Evolutionary conservation across 2,888 invertebrate genomes (phyloP).

Genomic region (Leptinotarsa juncta): DNA sequence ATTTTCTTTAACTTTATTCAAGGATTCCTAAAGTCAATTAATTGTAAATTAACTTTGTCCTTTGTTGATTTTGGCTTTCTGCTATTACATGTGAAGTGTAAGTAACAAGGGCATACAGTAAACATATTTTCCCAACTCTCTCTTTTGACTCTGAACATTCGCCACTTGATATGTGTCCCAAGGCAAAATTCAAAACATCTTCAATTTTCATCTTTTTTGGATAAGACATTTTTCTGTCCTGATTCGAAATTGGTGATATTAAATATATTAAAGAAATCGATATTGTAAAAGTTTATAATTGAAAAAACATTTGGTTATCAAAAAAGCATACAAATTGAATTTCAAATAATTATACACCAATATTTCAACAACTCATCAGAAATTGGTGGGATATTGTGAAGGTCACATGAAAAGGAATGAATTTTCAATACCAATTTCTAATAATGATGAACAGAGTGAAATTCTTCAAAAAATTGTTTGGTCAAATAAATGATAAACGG

Average conservation of each 20-base stretch:
- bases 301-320: conserved; percentile 9
- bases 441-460: neutral
- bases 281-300: neutral
- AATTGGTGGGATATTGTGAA: neutral
- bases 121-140: too few relatives aligned
- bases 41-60: too few relatives aligned
- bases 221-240: neutral
- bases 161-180: too few relatives aligned
- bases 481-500: neutral
- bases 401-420: neutral
- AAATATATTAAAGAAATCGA: neutral
- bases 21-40: too few relatives aligned
- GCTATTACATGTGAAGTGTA: too few relatives aligned
- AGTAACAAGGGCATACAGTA: too few relatives aligned
- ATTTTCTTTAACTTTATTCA: too few relatives aligned
- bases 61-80: too few relatives aligned
- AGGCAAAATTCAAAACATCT: too few relatives aligned
- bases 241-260: neutral
- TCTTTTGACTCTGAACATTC: too few relatives aligned
- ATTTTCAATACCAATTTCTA: neutral
- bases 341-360: too few relatives aligned
- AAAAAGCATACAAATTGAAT: neutral
- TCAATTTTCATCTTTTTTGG: neutral
- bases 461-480: neutral
- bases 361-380: too few relatives aligned